phyloP scores from a whole-genome alignment of 2,113 vertebrate genomes.

The Rhinoptilus africanus region DNA sequence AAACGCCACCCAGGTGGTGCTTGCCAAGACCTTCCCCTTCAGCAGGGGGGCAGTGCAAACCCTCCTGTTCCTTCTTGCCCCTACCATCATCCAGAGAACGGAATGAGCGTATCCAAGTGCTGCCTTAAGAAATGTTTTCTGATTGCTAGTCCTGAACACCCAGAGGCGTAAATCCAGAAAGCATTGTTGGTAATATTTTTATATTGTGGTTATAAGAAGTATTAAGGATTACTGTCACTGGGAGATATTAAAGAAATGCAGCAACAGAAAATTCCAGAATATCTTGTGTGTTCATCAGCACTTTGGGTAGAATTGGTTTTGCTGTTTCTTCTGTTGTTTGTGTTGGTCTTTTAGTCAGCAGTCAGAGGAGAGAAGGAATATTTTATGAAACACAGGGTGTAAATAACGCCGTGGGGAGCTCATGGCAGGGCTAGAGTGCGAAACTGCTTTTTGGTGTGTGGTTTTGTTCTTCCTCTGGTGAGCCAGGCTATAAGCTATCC shows the following conservation, averaged over 20 bases:
- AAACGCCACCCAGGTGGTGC: not conserved
- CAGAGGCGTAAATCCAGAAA: not conserved
- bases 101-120: not conserved
- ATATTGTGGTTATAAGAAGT: not conserved
- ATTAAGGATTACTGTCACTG: not conserved
- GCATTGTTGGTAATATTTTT: not conserved
- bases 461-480: not conserved
- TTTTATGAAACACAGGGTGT: not conserved
- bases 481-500: not conserved
- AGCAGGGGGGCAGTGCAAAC: not conserved
- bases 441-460: not conserved
- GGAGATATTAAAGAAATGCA: not conserved
- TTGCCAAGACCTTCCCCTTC: not conserved
- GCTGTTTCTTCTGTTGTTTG: not conserved
- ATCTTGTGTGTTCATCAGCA: not conserved
- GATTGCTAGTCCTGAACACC: not conserved
- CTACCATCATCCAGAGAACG: fast-evolving
- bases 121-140: not conserved
- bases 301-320: not conserved
- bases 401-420: not conserved
- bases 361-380: not conserved
- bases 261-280: not conserved
- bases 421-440: not conserved
- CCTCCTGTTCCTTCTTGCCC: not conserved
- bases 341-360: not conserved